Evolutionary conservation across 2,888 invertebrate species (phyloP), one percentile per base, ranked within the genome.

Genomic region (Xanthia togata): DNA sequence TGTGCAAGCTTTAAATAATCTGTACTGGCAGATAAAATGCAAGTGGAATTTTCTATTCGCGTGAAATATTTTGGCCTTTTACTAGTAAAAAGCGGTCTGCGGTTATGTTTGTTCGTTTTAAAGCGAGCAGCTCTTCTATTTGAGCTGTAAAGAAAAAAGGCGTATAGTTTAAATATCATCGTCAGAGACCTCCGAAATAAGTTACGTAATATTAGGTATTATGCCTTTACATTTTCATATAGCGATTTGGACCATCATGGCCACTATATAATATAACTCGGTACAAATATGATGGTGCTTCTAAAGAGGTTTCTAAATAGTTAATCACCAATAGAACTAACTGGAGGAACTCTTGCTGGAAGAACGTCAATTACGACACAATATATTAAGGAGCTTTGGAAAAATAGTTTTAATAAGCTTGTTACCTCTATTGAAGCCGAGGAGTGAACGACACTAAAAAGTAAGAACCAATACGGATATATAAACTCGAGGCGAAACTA

Each of bases 221-320:
- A 17, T 23, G 2, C 17, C n/a, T 41, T 9, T 38, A 20, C 2
- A 44, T 26, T 64, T 20, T 20, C 5, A 26, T 31, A 31, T 31
- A 2, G 31, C 31, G 31, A 31, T 2, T 31, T 31, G 2, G 31
- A 31, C 31, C 31, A 31, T 31, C 14, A 64, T 12, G 17, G 1
- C 20, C 0, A 9, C 4, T 8, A 26, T 41, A n/a, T n/a, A n/a
- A n/a, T n/a, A 41, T 17, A 63, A 9, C 38, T 64, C 20, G n/a
- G 17, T 9, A 64, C 6, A 26, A 26, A 47, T 20, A 23, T 65
- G 6, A 20, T 20, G 26, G 26, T 12, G 3, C 20, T 11, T 11
- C 38, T 41, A 64, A 38, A 73, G 20, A n/a, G 17, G 17, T 59
- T n/a, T 26, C 26, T 64, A 73, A 71, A 64, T 71, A 79, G 72